A percentile compares a stretch with the other conserved stretches of the same genome.
These are phyloP conservation scores for Neolamprologus sp. DNA, from an alignment of 2,113 vertebrate genomes.

Conservation along the genomic window DNA sequence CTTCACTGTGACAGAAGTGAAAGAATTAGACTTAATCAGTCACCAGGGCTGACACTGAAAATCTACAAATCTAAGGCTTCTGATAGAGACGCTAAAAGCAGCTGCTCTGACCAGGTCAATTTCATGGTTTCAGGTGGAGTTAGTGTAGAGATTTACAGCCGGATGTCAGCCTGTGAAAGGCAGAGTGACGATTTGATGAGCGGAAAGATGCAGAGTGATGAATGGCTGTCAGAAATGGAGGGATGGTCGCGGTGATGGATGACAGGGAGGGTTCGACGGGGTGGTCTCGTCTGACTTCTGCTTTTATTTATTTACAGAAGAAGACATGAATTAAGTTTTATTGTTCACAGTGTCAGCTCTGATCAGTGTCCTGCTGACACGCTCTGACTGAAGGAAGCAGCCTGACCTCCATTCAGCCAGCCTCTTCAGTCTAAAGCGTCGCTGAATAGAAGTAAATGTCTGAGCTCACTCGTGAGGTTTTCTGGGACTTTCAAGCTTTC, in stretches of 20 bases:
- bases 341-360: not conserved
- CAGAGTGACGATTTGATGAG: slow-evolving; percentile 1
- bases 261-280: not conserved
- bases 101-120: not conserved
- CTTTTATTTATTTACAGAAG: not conserved
- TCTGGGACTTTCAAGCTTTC: not conserved
- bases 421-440: not conserved
- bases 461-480: not conserved
- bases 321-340: not conserved
- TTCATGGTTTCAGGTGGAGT: not conserved
- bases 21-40: not conserved
- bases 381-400: not conserved
- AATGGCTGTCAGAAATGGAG: not conserved
- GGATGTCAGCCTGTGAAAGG: not conserved
- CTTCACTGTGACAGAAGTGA: not conserved
- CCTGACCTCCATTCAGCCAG: not conserved
- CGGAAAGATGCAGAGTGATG: not conserved
- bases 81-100: not conserved
- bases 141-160: not conserved
- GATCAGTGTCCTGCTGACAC: not conserved
- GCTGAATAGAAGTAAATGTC: not conserved
- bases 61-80: not conserved
- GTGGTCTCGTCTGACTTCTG: not conserved
- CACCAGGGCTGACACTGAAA: not conserved
- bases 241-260: not conserved